Base-by-base conservation (phyloP, 2,113 vertebrate species). In the Leucopsar rothschildi region DNA sequence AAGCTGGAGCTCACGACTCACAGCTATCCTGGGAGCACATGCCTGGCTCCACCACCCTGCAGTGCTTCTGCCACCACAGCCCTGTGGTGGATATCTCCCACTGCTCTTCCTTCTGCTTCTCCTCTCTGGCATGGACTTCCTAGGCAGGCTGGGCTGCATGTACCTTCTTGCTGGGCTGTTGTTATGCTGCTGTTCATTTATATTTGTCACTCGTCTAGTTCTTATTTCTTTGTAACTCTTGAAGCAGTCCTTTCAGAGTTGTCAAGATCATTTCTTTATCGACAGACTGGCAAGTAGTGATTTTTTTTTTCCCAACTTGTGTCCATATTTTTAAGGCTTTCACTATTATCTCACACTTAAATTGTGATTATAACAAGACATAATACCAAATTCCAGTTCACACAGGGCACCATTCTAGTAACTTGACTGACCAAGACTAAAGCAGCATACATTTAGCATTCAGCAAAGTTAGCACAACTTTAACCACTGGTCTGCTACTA, bases 41-140 rank as follows among this genome's bases (percentile, higher is more conserved):
- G 2, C 15, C 16, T 13, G 4, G 3, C 11, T 65, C 28, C 45
- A 29, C 19, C 2, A 0, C 17, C 11, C 40, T 25, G 49, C 4
- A 2, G 12, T 9, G 21, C 11, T 52, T 24, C 40, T 61, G 29
- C 63, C 60, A 8, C 35, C 33, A 15, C 1, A 24, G 20, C 55
- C 14, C 56, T 1, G 0, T 10, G 20, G 3, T 37, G n/a, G 59
- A 5, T 21, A 2, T 21, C 78, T 76, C 20, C 20, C 6, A 28
- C 1, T 4, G 16, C 12, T 61, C 45, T 75, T 29, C 17, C 22
- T 45, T 52, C 12, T 4, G 2, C 16, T 42, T 57, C 37, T 68
- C 35, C 12, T 66, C 9, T 24, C 9, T 3, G 8, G 31, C 3
- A 3, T 45, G 5, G 24, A 18, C 33, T 75, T 55, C 33, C 61